These are phyloP conservation scores for Amphipyra berbera DNA, from an alignment of 2,888 invertebrate species.

Conservation along the genomic window DNA sequence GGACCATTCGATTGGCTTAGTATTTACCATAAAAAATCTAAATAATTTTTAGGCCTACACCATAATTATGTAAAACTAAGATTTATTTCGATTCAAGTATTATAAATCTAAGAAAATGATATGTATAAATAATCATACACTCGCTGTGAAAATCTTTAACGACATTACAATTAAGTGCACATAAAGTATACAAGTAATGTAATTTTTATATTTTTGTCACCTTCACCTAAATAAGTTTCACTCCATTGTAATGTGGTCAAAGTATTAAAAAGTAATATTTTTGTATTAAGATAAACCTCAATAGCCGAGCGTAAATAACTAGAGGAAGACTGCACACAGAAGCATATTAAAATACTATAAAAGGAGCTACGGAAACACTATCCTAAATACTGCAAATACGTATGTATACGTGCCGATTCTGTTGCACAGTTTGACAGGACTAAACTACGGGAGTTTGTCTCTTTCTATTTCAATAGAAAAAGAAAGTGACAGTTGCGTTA, in stretches of 20 bases:
- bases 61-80: no score
- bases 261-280: slow-evolving; percentile 44
- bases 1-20: no score
- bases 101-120: slow-evolving; percentile 7
- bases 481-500: no score
- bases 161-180: slow-evolving; percentile 43
- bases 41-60: no score
- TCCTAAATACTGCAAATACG: background rate
- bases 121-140: slow-evolving; percentile 46
- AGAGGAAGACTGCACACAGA: slow-evolving; percentile 15
- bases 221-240: slow-evolving; percentile 15
- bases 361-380: no score
- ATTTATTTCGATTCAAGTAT: background rate
- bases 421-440: no score
- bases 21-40: background rate
- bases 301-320: slow-evolving; percentile 15
- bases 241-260: slow-evolving; percentile 34
- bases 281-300: slow-evolving; percentile 44
- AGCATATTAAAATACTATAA: background rate
- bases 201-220: slow-evolving; percentile 52
- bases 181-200: slow-evolving; percentile 41
- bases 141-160: slow-evolving; percentile 34
- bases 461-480: no score
- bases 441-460: no score
- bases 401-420: no score